Evolutionary conservation across 2,888 invertebrate genomes (phyloP).

Genomic region (Papilio gigon): DNA sequence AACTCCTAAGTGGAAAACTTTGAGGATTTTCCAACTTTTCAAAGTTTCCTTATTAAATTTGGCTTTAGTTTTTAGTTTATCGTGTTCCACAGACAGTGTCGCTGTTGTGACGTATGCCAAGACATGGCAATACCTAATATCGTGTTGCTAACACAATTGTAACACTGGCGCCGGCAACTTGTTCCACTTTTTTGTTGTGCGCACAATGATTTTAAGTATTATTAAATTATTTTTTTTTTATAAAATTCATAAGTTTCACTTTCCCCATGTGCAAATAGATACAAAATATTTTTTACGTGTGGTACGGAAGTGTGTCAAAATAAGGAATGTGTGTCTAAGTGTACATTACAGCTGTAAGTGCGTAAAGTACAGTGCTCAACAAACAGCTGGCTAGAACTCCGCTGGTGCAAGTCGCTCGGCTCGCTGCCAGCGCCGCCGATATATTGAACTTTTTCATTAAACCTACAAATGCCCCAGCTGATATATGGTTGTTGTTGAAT

Average conservation of each 20-base stretch:
- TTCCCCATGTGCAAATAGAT: too few species aligned
- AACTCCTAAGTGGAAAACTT: slow-evolving; percentile 40
- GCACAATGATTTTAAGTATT: too few species aligned
- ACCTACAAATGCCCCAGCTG: slow-evolving; percentile 31
- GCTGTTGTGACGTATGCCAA: slow-evolving; percentile 15
- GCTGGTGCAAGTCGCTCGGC: slow-evolving; percentile 27
- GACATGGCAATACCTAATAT: background rate
- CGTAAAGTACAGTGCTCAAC: slow-evolving; percentile 22
- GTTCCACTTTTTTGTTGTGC: too few species aligned
- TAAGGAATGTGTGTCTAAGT: background rate
- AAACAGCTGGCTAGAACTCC: slow-evolving; percentile 10
- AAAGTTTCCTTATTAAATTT: slow-evolving; percentile 41
- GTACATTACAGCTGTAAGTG: slow-evolving; percentile 11
- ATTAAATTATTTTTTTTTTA: too few species aligned
- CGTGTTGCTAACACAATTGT: background rate
- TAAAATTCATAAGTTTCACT: too few species aligned
- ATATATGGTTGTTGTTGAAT: slow-evolving; percentile 35
- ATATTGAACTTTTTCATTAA: slow-evolving; percentile 41
- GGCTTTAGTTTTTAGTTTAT: slow-evolving; percentile 38
- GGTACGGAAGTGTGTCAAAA: background rate
- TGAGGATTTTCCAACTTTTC: slow-evolving; percentile 37
- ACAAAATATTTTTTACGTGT: too few species aligned
- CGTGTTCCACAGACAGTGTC: slow-evolving; percentile 8
- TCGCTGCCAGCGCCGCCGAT: slow-evolving; percentile 31
- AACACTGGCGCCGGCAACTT: too few species aligned